Conservation (phyloP, 2,888 invertebrate species). For the Tenthredo scrophulariae region DNA sequence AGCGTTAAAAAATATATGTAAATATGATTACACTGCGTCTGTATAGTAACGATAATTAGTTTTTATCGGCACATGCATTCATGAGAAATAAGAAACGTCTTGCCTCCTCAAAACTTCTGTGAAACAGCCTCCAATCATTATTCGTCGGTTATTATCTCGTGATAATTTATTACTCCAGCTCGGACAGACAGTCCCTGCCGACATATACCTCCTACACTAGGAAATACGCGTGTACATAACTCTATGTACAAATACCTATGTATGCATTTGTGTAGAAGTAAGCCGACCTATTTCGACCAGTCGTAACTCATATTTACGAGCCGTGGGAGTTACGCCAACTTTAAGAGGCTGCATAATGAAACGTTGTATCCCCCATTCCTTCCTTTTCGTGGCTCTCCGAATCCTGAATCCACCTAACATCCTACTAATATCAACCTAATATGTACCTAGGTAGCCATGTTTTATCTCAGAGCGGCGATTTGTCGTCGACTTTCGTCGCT, state of each 20-base stretch:
- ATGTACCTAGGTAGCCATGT: conserved; percentile 8
- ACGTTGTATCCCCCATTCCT: conserved; percentile 63
- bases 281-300: conserved; percentile 71
- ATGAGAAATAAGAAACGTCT: neutral
- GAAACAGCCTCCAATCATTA: conserved; percentile 20
- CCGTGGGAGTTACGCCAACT: conserved; percentile 74
- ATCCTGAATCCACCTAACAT: conserved; percentile 37
- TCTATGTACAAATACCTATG: neutral
- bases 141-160: conserved; percentile 33
- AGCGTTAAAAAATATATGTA: neutral
- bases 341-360: conserved; percentile 75
- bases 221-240: neutral
- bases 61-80: neutral
- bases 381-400: conserved; percentile 43
- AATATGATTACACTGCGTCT: neutral
- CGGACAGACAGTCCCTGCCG: conserved; percentile 10
- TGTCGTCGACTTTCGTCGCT: neutral
- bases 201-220: neutral
- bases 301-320: conserved; percentile 74
- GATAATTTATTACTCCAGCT: conserved; percentile 7
- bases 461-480: neutral
- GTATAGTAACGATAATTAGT: conserved; percentile 5
- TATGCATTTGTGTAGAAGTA: conserved; percentile 55
- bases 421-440: conserved; percentile 46
- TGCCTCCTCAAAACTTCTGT: neutral